Base-by-base conservation (phyloP, 2,113 vertebrate species). In the Lophochroa leadbeateri region DNA sequence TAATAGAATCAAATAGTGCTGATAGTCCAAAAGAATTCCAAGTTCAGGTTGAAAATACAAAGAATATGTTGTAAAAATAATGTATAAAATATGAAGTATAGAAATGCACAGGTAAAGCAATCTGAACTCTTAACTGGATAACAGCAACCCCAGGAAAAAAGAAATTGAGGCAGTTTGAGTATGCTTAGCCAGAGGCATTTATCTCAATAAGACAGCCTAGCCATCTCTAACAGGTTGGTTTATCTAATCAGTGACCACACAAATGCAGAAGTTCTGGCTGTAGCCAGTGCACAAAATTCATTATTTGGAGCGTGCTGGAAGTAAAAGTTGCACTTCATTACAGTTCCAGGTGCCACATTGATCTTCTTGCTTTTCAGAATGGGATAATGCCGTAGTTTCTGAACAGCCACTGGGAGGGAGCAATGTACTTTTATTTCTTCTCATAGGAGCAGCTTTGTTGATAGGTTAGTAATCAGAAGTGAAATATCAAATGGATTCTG, bases 211-310 rank as follows among this genome's bases (percentile, higher is more conserved):
- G 77, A 7, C 77, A 91, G 87, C 83, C 39, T 23, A 25, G 72
- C 83, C 82, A 60, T 61, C 77, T 91, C 1, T 71, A 82, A 31
- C 83, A 89, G 82, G 79, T 89, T 18, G 39, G 16, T 91, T 94
- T 57, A 65, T 91, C 95, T 95, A 33, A 92, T 91, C 86, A 82
- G 91, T 60, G 86, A 65, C 89, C 89, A 84, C 55, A 71, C 52
- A 84, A 79, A 79, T 39, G 70, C 77, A 81, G 86, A 58, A 55
- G 3, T 75, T 84, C 77, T 84, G 77, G 27, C 82, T 86, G 23
- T 4, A 90, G 69, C 55, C 64, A 35, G 2, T 46, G 65, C 69
- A 68, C 52, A 47, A 60, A 71, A 86, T 60, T 55, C 17, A 37
- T 94, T 89, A 84, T 71, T 82, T 77, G 64, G 75, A 70, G 47